Conservation (phyloP, 2,113 vertebrate genomes). For the Hyperoodon ampullatus region DNA sequence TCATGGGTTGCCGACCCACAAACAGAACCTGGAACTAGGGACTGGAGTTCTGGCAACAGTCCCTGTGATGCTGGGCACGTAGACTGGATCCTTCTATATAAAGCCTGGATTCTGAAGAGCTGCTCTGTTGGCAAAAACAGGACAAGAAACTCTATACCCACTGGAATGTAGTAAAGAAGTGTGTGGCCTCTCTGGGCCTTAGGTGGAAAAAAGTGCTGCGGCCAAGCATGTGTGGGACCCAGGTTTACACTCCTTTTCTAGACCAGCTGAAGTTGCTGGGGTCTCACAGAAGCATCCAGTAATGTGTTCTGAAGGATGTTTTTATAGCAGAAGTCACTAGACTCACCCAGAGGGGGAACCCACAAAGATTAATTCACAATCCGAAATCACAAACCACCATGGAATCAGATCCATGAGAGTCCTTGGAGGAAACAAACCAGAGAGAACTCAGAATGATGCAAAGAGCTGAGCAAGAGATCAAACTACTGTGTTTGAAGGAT, state of each 20-base stretch:
- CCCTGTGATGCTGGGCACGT: fast-evolving
- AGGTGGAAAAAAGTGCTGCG: background rate
- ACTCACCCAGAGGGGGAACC: background rate
- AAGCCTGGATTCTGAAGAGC: background rate
- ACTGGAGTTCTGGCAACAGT: background rate
- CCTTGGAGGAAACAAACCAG: background rate
- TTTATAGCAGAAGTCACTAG: background rate
- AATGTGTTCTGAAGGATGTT: background rate
- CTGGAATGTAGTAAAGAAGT: background rate
- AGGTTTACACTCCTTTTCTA: background rate
- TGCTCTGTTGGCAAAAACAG: background rate
- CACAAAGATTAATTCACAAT: background rate
- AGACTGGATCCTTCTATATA: fast-evolving
- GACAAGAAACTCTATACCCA: background rate
- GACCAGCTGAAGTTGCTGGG: background rate
- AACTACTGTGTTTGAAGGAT: fast-evolving
- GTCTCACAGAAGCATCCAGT: background rate
- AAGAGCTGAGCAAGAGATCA: fast-evolving
- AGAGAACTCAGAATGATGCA: background rate
- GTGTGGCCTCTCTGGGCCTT: background rate
- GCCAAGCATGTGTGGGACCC: background rate
- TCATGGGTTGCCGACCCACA: background rate
- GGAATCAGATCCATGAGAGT: background rate
- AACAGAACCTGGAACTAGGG: background rate
- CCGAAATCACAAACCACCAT: background rate